Percentiles rank a stretch among this genome's conserved stretches.
phyloP scores from a whole-genome alignment of 30 jellyfish, hydroid and myxozoan species.

The Hydra vulgaris region DNA sequence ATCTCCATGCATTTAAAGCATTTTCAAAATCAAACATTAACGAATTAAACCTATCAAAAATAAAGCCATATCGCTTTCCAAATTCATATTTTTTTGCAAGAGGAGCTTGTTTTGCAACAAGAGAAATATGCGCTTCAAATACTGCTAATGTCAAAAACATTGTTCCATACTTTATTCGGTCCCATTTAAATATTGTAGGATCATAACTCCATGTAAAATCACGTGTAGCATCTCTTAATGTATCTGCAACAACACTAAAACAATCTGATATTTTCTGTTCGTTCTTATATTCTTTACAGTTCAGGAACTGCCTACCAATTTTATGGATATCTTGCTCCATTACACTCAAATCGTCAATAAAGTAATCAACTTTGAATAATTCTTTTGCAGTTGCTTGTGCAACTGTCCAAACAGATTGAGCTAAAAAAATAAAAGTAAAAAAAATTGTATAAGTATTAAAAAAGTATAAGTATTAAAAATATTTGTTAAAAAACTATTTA shows the following conservation, averaged over 20 bases:
- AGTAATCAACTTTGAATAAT: neutral
- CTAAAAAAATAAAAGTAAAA: no score
- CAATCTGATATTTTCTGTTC: neutral
- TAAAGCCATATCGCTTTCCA: neutral
- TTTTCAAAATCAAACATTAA: neutral
- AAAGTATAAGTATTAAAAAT: no score
- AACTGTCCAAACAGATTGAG: neutral
- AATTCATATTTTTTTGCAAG: neutral
- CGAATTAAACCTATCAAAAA: neutral
- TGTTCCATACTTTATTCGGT: neutral
- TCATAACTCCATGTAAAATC: conserved; percentile 1
- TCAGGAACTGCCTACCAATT: neutral
- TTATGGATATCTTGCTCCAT: conserved; percentile 1
- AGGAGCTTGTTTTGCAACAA: neutral
- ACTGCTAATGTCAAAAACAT: conserved; percentile 1
- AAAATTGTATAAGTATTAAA: no score
- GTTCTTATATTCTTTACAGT: neutral
- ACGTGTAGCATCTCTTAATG: neutral
- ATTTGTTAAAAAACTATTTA: no score
- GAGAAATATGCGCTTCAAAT: neutral
- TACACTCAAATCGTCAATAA: neutral
- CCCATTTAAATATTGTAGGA: neutral
- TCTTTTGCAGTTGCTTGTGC: neutral
- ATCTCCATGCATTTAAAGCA: neutral
- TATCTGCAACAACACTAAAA: neutral